phyloP scores from a whole-genome alignment of 2,113 vertebrate species.

The Camelus dromedarius region DNA sequence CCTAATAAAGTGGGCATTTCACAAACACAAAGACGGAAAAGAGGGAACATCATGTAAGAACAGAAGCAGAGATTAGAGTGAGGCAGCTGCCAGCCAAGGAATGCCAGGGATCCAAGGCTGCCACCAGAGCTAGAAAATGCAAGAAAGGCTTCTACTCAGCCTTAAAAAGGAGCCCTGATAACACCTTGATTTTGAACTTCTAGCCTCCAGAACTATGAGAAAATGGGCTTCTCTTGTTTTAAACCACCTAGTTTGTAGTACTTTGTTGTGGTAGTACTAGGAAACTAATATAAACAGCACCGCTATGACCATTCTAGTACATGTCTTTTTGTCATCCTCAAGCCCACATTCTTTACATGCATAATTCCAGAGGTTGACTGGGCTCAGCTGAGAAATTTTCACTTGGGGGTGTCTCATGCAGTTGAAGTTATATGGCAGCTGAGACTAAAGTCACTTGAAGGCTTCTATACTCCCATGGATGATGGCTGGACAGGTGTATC shows the following conservation, averaged over 20 bases:
- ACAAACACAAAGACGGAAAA: background rate
- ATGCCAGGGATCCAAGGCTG: background rate
- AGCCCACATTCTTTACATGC: background rate
- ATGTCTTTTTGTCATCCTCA: background rate
- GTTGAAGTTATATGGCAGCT: background rate
- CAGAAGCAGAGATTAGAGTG: background rate
- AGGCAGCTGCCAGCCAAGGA: background rate
- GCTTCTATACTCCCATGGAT: background rate
- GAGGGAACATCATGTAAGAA: background rate
- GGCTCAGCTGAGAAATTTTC: background rate
- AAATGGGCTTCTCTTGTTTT: constrained; percentile 3
- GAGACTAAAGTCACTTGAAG: background rate
- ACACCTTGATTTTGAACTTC: constrained; percentile 16
- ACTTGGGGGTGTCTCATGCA: background rate
- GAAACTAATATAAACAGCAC: background rate
- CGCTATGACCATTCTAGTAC: background rate
- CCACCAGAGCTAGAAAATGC: background rate
- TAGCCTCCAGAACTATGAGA: background rate
- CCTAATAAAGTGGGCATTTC: background rate
- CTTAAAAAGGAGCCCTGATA: background rate
- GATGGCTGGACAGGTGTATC: background rate
- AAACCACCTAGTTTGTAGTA: background rate
- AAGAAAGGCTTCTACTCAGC: background rate
- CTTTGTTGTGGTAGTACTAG: background rate
- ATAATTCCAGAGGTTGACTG: background rate